Evolutionary conservation across 2,888 invertebrate species (phyloP), one percentile per base, ranked within the genome.

Genomic region (Drosophila colorata): DNA sequence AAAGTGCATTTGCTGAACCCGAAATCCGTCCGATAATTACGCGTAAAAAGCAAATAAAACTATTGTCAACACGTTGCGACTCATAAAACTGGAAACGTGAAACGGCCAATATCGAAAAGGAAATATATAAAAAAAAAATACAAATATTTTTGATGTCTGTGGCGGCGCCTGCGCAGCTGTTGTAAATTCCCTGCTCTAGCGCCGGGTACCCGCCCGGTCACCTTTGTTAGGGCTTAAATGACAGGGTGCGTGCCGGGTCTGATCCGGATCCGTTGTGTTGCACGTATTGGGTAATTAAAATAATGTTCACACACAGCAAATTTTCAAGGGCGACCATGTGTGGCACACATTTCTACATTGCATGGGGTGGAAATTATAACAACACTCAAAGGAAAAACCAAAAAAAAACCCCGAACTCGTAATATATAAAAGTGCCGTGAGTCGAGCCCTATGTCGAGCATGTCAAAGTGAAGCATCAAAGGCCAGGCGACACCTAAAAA

Each of bases 131-230:
- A 20, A 28, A 8, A 41, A 28, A 40, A 18, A n/a, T n/a, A n/a
- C 13, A 14, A 44, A 25, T 44, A 44, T 9, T 25, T 51, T 31
- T 51, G 46, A 46, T 37, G 47, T 58, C 41, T 46, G 38, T 3
- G 51, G 60, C 74, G 80, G 88, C 86, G 88, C 86, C 86, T 74
- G 86, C 79, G 88, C 85, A 87, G 85, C 88, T 87, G 85, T 79
- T 87, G 69, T 69, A 25, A 77, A 80, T 64, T 68, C 52, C 57
- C 33, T 25, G 13, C 13, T 38, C 49, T 25, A n/a, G 18, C 20
- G 35, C 31, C 53, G 7, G 51, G 25, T 43, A n/a, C n/a, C n/a
- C n/a, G n/a, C n/a, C 51, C 23, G 11, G 8, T 18, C 31, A 66
- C 76, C 68, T 77, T 82, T 81, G 68, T 64, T 73, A 65, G 76